Base-by-base conservation (phyloP, 2,888 invertebrate genomes). In the Lymantria dispar region DNA sequence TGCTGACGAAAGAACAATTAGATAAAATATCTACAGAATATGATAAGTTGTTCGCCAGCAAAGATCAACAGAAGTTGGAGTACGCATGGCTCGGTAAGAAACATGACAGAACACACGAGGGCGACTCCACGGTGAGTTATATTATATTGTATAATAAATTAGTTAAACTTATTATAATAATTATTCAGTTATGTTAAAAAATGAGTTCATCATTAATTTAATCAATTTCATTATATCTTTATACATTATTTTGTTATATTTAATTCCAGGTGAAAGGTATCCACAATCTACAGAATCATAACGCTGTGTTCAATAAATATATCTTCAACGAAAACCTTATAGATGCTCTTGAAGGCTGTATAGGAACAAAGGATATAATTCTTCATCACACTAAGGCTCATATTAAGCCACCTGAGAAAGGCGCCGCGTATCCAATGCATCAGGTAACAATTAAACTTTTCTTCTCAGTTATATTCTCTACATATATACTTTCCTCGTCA, bases 341-440 rank as follows among this genome's bases (percentile, higher is more conserved):
- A 54, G 92, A 93, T 49, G 92, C 92, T 0, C 72, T 93, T 5
- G 91, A 93, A 52, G 92, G 92, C 51, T 55, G 93, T 3, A 91
- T 94, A 87, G 91, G 76, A 0, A 92, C 92, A 0, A 68, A 78
- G 43, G 90, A 93, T 65, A 92, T 94, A 38, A 68, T 91, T n/a
- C 76, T 94, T 14, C 93, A 94, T 69, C 93, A 94, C 70, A 93
- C 93, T 2, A 94, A 93, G 70, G 93, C 93, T 0, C 93, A 94
- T 53, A 75, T 87, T 33, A 93, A 94, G 56, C 93, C 93, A 0
- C 93, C 93, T 0, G 91, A 91, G 49, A 92, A 89, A 11, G 93
- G 93, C 0, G 92, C 93, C 0, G 91, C 93, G 0, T 94, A 92
- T 61, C 87, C 93, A 1, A 93, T 93, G 92, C 94, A 94, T 56